Evolutionary conservation across 1,140 invertebrate genomes (phyloP), one percentile per base, ranked within the genome.

Genomic region (Euborellia annulipes): DNA sequence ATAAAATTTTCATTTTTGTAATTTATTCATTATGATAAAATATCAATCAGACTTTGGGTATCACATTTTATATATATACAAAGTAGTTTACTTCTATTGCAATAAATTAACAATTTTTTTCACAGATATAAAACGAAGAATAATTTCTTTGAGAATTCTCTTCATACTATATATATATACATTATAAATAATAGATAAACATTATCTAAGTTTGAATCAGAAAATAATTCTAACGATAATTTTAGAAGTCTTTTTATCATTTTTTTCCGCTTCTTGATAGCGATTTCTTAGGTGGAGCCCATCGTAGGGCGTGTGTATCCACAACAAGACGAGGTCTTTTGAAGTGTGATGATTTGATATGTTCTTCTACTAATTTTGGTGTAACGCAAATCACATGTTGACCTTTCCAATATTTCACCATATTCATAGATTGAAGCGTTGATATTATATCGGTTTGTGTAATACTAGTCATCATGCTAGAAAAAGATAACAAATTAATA

Each of bases 381-480:
- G 91, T 96, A 0, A 96, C 91, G 68, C 91, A 96, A 46, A 98
- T 91, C 0, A 96, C 89, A 67, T 97, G 90, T 54, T 96, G 90
- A 0, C 93, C 92, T 64, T 95, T 94, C 91, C 91, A 95, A 62
- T 95, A 96, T 61, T 94, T 94, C 0, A 95, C 84, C 86, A 98
- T 91, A 60, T 97, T 96, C 78, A 97, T 83, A 34, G 85, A 87
- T 66, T 97, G 91, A 20, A 98, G 65, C 0, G 94, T 97, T 2
- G 84, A 88, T 56, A 97, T 93, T 23, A 97, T 96, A 57, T 98
- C 93, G 8, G 82, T 85, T 56, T 92, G 86, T 1, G 89, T 85
- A 50, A 97, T 96, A 56, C 88, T 90, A 2, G 92, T 97, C 79
- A 93, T 85, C 58, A 87, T 77, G 66, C 88, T 92, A 54, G 7